Base-by-base conservation (phyloP, 2,797 vertebrate species). In the Ispidina picta region DNA sequence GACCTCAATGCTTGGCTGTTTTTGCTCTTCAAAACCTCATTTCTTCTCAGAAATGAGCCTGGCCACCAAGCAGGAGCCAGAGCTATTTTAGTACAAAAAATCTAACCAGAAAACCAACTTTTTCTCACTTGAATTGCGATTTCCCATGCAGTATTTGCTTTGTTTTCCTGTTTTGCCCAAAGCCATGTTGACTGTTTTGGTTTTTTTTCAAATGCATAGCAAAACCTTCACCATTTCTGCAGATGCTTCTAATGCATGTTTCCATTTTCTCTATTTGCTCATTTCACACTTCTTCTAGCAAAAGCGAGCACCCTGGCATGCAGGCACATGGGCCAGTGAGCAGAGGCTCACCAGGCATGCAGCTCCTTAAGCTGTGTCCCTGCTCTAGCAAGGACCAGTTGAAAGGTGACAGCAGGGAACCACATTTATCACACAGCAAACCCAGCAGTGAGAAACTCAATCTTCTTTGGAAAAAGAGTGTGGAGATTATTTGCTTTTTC, bases 151-250 rank as follows among this genome's bases (percentile, higher is more conserved):
- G 74, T 70, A 82, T 88, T 91, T 73, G 60, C 80, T 91, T 93
- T 90, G 58, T 92, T 88, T 76, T 71, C 46, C 56, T 92, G 48
- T 88, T 93, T 88, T 60, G 81, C 90, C 77, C 49, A 90, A 88
- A 93, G 86, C 60, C 49, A 43, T 37, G 35, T 15, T 82, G 37
- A 10, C 46, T 63, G 58, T 39, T 41, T 43, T 73, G 65, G 5
- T 41, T 74, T 49, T 74, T 8, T 64, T 37, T 44, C 39, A 72
- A 88, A 49, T 52, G 44, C 48, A 41, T 69, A 75, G 75, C 48
- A 81, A 93, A 91, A 68, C 21, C 66, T 66, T 58, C 2, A 0
- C 56, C 69, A 86, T 88, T 91, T 75, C 59, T 91, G 80, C 80
- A 92, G 80, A 86, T 83, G 83, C 71, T 92, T 91, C 70, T 77